phyloP scores from a whole-genome alignment of 2,113 vertebrate species.

The Halcyon malimbica region DNA sequence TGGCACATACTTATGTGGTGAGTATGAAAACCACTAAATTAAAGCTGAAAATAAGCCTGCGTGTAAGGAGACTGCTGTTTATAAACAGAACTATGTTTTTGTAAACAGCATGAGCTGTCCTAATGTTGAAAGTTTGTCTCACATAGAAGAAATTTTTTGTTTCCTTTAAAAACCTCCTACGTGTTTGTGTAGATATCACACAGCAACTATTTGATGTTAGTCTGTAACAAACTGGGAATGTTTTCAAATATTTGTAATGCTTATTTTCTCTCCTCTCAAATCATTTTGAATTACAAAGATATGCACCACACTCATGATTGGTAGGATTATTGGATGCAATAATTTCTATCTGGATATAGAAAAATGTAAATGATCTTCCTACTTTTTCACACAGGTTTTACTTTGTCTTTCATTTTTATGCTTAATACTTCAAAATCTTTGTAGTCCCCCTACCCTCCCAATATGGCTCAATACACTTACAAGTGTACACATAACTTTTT shows the following conservation, averaged over 20 bases:
- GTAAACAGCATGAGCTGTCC: background rate
- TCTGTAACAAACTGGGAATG: background rate
- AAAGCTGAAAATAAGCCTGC: background rate
- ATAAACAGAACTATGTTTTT: background rate
- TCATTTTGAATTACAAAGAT: background rate
- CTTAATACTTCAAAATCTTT: background rate
- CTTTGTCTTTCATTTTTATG: background rate
- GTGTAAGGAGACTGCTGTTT: background rate
- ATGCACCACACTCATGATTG: accelerated
- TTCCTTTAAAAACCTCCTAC: constrained; percentile 4
- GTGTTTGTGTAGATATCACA: background rate
- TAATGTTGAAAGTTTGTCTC: background rate
- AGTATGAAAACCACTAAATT: background rate
- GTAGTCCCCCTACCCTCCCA: background rate
- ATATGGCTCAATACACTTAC: background rate
- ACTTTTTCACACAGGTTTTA: background rate
- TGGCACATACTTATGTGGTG: accelerated
- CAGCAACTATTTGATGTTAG: background rate
- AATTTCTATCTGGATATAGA: background rate
- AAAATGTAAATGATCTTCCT: background rate
- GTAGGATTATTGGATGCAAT: background rate
- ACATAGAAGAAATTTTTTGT: background rate
- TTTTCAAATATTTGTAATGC: background rate
- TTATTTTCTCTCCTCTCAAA: background rate
- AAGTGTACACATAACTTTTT: background rate